phyloP scores from a whole-genome alignment of 2,888 invertebrate genomes.

The Erebia epiphron region DNA sequence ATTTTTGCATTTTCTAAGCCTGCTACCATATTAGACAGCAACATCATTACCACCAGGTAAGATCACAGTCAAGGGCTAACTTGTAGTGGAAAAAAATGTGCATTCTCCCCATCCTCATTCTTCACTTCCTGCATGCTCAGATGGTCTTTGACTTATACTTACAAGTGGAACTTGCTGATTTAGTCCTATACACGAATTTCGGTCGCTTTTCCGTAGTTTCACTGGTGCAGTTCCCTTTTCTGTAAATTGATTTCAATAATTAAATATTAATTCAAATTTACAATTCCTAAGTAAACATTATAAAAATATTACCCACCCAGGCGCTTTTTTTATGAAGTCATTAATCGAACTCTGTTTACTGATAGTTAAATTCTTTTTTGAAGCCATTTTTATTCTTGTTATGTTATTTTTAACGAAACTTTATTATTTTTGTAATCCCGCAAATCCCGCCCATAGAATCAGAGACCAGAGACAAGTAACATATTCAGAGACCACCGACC shows the following conservation, averaged over 20 bases:
- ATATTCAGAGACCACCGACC: no score
- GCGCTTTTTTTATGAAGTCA: conserved; percentile 20
- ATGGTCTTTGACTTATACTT: conserved; percentile 5
- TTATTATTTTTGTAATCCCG: no score
- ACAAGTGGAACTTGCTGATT: conserved; percentile 31
- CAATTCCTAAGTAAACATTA: not conserved
- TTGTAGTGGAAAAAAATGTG: no score
- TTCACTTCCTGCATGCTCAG: no score
- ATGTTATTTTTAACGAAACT: no score
- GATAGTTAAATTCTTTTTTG: conserved; percentile 18
- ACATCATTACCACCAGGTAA: no score
- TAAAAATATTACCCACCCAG: conserved; percentile 13
- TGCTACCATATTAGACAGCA: no score
- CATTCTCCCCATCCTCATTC: no score
- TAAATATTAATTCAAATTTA: not conserved
- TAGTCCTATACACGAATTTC: conserved; percentile 39
- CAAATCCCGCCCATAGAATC: no score
- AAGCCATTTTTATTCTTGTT: conserved; percentile 7
- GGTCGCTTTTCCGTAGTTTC: conserved; percentile 30
- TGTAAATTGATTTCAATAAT: not conserved
- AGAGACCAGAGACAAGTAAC: no score
- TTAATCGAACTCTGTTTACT: conserved; percentile 27
- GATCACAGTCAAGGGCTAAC: no score
- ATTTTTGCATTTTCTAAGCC: no score
- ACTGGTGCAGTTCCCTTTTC: conserved; percentile 9